Evolutionary conservation across 2,888 invertebrate species (phyloP).

Genomic region (Euproctis similis): DNA sequence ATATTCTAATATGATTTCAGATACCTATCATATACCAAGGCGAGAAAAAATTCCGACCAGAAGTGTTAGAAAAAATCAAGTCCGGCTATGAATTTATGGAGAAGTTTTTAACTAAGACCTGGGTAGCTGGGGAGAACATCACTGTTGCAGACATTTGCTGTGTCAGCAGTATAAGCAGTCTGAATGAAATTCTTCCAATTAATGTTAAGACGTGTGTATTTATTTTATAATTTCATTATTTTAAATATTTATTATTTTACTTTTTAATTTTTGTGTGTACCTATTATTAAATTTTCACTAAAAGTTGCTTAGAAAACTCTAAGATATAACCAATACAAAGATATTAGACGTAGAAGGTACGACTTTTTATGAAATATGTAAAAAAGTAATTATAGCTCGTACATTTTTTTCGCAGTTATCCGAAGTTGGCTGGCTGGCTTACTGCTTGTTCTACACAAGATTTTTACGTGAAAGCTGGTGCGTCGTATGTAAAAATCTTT

Average conservation of each 20-base stretch:
- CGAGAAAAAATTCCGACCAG: constrained; percentile 27
- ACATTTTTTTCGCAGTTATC: constrained; percentile 35
- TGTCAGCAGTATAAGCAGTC: constrained; percentile 64
- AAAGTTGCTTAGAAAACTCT: too few relatives aligned
- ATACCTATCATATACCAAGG: constrained; percentile 32
- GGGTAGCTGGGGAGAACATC: constrained; percentile 73
- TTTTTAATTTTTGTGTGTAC: too few relatives aligned
- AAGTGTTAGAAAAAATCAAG: constrained; percentile 20
- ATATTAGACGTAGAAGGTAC: too few relatives aligned
- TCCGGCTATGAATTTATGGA: constrained; percentile 52
- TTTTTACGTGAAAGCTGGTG: constrained; percentile 33
- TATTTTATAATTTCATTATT: too few relatives aligned
- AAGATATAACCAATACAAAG: too few relatives aligned
- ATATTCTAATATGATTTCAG: too few relatives aligned
- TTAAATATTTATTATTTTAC: too few relatives aligned
- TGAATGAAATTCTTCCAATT: constrained; percentile 42
- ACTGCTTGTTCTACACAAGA: constrained; percentile 35
- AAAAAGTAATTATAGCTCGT: too few relatives aligned
- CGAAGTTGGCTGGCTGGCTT: constrained; percentile 40
- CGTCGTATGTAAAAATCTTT: background rate
- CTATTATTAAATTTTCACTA: too few relatives aligned
- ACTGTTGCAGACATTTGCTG: constrained; percentile 79
- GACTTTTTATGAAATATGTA: too few relatives aligned
- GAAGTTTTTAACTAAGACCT: constrained; percentile 64
- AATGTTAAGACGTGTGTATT: constrained; percentile 36